Percentiles rank a stretch among this genome's conserved stretches.
phyloP scores from a whole-genome alignment of 2,888 invertebrate species.

The Pyrgus malvae region DNA sequence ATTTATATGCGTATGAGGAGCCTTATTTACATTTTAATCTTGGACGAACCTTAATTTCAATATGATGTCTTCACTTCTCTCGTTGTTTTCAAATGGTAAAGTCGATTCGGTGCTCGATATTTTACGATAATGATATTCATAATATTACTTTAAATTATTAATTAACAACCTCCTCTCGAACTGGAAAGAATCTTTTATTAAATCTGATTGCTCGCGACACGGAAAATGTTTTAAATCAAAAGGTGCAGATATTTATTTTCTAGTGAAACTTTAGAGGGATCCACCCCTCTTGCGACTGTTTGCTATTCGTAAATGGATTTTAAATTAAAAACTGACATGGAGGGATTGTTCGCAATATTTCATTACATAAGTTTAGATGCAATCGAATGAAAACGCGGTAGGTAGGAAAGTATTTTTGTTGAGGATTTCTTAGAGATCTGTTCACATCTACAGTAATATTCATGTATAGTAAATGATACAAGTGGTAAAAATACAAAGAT shows the following conservation, averaged over 20 bases:
- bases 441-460: too few species aligned
- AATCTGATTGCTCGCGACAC: conserved; percentile 1
- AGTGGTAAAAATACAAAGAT: too few species aligned
- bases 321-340: conserved; percentile 58
- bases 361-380: conserved; percentile 3
- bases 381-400: conserved; percentile 7
- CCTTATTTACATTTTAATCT: conserved; percentile 18
- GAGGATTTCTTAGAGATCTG: too few species aligned
- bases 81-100: not conserved
- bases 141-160: too few species aligned
- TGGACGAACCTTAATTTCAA: not conserved
- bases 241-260: conserved; percentile 14
- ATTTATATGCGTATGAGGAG: conserved; percentile 3
- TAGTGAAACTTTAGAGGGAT: conserved; percentile 28
- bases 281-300: conserved; percentile 37
- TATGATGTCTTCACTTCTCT: conserved; percentile 8
- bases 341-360: conserved; percentile 47
- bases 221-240: conserved; percentile 15
- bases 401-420: too few species aligned
- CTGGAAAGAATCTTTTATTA: not conserved
- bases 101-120: not conserved
- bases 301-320: conserved; percentile 71
- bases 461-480: too few species aligned
- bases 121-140: too few species aligned
- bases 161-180: too few species aligned